Evolutionary conservation across 37 sponge, comb jelly and placozoan genomes (phyloP).

Genomic region (Halichondria panicea): DNA sequence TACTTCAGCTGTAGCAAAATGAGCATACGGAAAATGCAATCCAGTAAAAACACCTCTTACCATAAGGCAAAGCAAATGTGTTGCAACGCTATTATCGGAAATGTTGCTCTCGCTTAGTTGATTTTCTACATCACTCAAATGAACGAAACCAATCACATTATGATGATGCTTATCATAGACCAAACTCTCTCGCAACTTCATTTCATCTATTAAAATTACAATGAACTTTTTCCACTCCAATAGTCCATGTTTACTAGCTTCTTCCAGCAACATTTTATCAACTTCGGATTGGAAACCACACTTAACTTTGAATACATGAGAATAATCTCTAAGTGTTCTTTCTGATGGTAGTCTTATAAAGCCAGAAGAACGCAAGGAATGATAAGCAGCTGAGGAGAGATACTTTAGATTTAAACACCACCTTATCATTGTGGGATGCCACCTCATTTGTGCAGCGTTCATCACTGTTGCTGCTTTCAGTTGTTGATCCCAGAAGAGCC

Average conservation of each 20-base stretch:
- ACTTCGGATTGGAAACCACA: slow-evolving; percentile 47
- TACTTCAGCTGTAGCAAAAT: slow-evolving; percentile 32
- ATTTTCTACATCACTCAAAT: too few relatives aligned
- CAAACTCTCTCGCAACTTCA: slow-evolving; percentile 33
- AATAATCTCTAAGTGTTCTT: slow-evolving; percentile 60
- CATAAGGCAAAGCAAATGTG: slow-evolving; percentile 41
- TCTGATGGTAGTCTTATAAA: slow-evolving; percentile 50
- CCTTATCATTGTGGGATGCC: too few relatives aligned
- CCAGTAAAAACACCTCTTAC: slow-evolving; percentile 34
- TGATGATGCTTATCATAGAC: slow-evolving; percentile 39
- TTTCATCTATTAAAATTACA: slow-evolving; percentile 33
- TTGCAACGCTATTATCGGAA: slow-evolving; percentile 32
- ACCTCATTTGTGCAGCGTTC: too few relatives aligned
- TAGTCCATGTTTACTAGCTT: slow-evolving; percentile 28
- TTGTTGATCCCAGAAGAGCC: too few relatives aligned
- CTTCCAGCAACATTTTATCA: not conserved
- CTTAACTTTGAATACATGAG: slow-evolving; percentile 21
- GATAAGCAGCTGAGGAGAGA: slow-evolving; percentile 32
- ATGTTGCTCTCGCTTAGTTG: too few relatives aligned
- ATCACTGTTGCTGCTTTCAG: too few relatives aligned
- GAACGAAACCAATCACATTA: slow-evolving; percentile 1
- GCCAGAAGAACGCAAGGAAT: slow-evolving; percentile 29
- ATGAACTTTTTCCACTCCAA: slow-evolving; percentile 44
- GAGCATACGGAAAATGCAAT: slow-evolving; percentile 33
- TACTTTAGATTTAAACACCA: slow-evolving; percentile 57